Conservation (phyloP, 2,797 vertebrate species). For the Propithecus deckenii region DNA sequence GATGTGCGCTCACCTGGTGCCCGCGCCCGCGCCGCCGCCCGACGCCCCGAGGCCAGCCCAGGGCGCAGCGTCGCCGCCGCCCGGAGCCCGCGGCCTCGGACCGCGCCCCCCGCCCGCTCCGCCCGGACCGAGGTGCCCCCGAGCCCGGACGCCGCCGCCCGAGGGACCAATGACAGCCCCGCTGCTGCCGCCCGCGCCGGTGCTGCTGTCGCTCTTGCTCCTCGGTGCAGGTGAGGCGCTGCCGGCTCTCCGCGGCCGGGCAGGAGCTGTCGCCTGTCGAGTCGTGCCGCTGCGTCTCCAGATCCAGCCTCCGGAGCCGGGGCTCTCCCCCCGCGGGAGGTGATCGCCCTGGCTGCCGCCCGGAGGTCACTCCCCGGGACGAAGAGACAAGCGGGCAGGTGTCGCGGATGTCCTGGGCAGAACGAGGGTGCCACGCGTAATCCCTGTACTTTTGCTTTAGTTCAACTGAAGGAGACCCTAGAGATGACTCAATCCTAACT, state of each 20-base stretch:
- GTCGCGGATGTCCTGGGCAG: background rate
- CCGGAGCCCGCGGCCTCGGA: background rate
- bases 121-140: background rate
- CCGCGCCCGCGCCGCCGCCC: background rate
- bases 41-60: background rate
- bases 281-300: background rate
- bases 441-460: background rate
- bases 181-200: conserved; percentile 39
- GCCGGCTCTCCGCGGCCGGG: background rate
- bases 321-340: background rate
- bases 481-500: background rate
- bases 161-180: conserved; percentile 62
- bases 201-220: conserved; percentile 71
- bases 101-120: fast-evolving
- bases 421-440: background rate
- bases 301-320: background rate
- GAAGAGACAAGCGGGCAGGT: background rate
- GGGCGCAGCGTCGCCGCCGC: background rate
- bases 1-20: background rate
- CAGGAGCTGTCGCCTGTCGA: background rate
- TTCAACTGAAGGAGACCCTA: background rate
- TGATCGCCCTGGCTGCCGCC: fast-evolving
- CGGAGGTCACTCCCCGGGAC: background rate
- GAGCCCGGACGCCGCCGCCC: background rate
- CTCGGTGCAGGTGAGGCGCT: conserved; percentile 78